Evolutionary conservation across 2,888 invertebrate genomes (phyloP), one percentile per base, ranked within the genome.

Genomic region (Rhimphoctona megacephalus): DNA sequence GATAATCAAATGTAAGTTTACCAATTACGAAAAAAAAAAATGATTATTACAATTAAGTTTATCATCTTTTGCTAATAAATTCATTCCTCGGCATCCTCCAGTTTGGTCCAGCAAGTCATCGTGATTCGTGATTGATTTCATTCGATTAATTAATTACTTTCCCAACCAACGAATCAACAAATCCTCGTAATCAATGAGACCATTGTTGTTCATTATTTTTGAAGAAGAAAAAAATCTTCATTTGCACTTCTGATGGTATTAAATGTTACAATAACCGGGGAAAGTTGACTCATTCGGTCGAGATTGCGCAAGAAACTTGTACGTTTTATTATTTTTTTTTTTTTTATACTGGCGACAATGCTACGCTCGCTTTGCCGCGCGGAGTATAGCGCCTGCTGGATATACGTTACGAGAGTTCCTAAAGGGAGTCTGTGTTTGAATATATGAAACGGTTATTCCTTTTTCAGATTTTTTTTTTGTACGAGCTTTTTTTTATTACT

Each of bases 251-350:
- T 25, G 43, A 69, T 69, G 25, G 3, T 43, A 25, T 57, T 5
- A 3, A 30, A 57, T 33, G 64, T 73, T 57, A 67, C 46, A 67
- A 83, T 78, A 79, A 79, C 52, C 54, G 49, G 67, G 79, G 74
- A 67, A 79, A 79, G 43, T 49, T 22, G 73, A 69, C 25, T 69
- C 54, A 49, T n/a, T 64, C 22, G 14, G 73, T 33, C 69, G 22
- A 67, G 57, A 39, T 81, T 67, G 74, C 54, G 52, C 67, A 54
- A 78, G 25, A n/a, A 30, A 69, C 69, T 39, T 36, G 33, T 36
- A 17, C 36, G 7, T 14, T 46, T 77, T 49, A 9, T 5, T 36
- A 19, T 39, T 36, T 39, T n/a, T 39, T 57, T 61, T 73, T 22
- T 33, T 57, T 57, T 74, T 25, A 54, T 9, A 36, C n/a, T 7